A percentile compares a stretch with the other conserved stretches of the same genome.
These are phyloP conservation scores for Euura saliciscinereae DNA, from an alignment of 1,140 invertebrate genomes.

Conservation along the genomic window DNA sequence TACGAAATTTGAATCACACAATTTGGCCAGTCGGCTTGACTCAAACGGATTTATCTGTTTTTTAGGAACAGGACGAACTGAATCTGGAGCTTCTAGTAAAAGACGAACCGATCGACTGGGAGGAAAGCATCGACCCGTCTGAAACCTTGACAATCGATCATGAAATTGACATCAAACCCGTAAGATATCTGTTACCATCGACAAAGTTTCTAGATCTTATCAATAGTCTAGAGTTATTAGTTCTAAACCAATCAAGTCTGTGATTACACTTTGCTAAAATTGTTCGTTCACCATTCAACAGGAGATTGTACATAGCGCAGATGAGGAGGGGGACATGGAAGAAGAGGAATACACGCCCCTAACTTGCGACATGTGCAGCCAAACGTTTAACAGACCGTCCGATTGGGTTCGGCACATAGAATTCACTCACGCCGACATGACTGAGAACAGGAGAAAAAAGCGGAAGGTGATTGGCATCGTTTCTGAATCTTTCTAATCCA, in stretches of 20 bases:
- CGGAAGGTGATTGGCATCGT: conserved; percentile 51
- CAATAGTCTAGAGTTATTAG: not conserved
- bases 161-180: conserved; percentile 62
- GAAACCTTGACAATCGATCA: conserved; percentile 58
- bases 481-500: not conserved
- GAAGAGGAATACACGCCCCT: conserved; percentile 72
- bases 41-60: conserved; percentile 13
- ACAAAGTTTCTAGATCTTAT: not conserved
- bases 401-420: conserved; percentile 83
- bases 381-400: conserved; percentile 80
- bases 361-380: conserved; percentile 81
- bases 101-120: conserved; percentile 73
- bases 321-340: conserved; percentile 54
- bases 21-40: not conserved
- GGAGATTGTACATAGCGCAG: conserved; percentile 60
- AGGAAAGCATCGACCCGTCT: conserved; percentile 61
- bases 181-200: conserved; percentile 29
- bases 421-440: conserved; percentile 69
- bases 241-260: not conserved
- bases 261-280: conserved; percentile 6
- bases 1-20: conserved; percentile 25
- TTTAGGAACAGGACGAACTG: conserved; percentile 46
- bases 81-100: conserved; percentile 65
- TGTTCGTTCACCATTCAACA: conserved; percentile 26
- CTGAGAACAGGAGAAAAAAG: conserved; percentile 65